Conservation (phyloP, 2,113 vertebrate species). For the Amphiprion ocellaris region DNA sequence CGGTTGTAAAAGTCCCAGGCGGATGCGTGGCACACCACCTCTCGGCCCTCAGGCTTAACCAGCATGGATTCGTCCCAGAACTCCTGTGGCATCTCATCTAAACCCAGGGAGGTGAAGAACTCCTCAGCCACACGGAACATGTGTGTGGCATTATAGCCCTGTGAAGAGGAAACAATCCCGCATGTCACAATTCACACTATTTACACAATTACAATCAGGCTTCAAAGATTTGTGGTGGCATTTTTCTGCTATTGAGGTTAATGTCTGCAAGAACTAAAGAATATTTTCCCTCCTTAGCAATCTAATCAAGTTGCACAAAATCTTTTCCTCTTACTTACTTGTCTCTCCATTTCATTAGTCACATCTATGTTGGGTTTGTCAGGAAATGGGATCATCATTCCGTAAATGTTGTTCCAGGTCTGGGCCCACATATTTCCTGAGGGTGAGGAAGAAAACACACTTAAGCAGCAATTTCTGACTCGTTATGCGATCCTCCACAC, state of each 20-base stretch:
- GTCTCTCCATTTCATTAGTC: conserved; percentile 86
- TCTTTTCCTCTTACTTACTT: conserved; percentile 82
- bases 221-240: too few relatives aligned
- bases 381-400: conserved; percentile 93
- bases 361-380: conserved; percentile 92
- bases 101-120: conserved; percentile 92
- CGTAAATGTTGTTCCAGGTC: conserved; percentile 95
- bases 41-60: conserved; percentile 90
- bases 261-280: neutral
- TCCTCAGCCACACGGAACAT: conserved; percentile 94
- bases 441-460: conserved; percentile 57
- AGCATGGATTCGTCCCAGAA: conserved; percentile 96
- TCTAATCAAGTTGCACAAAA: neutral
- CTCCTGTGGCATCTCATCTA: conserved; percentile 89
- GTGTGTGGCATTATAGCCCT: conserved; percentile 90
- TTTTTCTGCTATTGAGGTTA: neutral
- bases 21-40: conserved; percentile 96
- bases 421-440: conserved; percentile 98
- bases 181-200: neutral
- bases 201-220: neutral
- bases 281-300: neutral
- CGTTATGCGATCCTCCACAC: neutral
- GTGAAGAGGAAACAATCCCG: conserved; percentile 29
- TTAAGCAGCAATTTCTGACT: conserved; percentile 21
- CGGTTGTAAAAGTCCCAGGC: conserved; percentile 99